Percentiles rank a stretch among this genome's conserved stretches.
phyloP scores from a whole-genome alignment of 1,140 invertebrate species.

The Ooceraea biroi region DNA sequence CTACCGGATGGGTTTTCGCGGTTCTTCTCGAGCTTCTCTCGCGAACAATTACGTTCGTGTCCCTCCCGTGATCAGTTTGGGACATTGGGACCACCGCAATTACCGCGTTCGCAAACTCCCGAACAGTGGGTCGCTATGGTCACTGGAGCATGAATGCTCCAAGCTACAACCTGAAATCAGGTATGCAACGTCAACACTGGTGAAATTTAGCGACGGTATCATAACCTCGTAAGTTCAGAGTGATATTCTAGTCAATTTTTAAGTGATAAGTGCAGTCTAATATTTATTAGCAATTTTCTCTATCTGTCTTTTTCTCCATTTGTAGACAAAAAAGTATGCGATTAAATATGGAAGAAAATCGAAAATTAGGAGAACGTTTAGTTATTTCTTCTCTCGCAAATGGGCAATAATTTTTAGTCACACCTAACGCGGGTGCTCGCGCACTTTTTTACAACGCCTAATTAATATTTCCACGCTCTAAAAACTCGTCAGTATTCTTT shows the following conservation, averaged over 20 bases:
- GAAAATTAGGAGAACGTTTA: background rate
- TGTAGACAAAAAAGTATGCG: background rate
- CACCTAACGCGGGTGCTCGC: background rate
- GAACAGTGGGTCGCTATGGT: too few relatives aligned
- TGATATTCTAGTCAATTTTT: too few relatives aligned
- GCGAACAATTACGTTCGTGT: too few relatives aligned
- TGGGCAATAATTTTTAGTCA: background rate
- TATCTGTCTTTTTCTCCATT: background rate
- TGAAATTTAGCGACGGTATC: too few relatives aligned
- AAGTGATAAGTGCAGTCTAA: too few relatives aligned
- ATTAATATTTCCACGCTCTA: constrained; percentile 43
- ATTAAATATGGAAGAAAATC: background rate
- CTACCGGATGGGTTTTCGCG: background rate
- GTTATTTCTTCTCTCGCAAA: background rate
- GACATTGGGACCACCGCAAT: too few relatives aligned
- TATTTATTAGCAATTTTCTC: too few relatives aligned
- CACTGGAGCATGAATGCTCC: too few relatives aligned
- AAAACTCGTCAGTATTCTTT: constrained; percentile 6
- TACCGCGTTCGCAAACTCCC: background rate
- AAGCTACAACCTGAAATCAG: too few relatives aligned
- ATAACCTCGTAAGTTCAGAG: background rate
- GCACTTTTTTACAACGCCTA: background rate
- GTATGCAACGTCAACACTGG: too few relatives aligned
- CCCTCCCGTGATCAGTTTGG: too few relatives aligned
- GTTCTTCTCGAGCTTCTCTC: background rate